These are phyloP conservation scores for Nanorana parkeri DNA, from an alignment of 2,113 vertebrate species.

Conservation along the genomic window DNA sequence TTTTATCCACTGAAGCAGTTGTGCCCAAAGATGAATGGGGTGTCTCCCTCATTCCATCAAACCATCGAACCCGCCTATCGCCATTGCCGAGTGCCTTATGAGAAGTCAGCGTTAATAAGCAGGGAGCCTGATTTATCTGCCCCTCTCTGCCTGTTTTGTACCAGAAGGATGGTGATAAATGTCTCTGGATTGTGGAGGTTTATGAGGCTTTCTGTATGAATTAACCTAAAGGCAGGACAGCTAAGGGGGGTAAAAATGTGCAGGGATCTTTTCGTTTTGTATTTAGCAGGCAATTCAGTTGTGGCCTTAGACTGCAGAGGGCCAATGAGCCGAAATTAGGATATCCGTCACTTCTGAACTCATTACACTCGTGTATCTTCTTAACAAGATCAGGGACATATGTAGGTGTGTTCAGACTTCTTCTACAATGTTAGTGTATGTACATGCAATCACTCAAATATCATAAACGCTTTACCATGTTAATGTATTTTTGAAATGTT, in stretches of 20 bases:
- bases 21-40: conserved; percentile 42
- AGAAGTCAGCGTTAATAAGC: conserved; percentile 20
- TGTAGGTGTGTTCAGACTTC: too few relatives aligned
- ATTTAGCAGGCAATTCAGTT: too few relatives aligned
- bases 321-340: too few relatives aligned
- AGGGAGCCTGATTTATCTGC: conserved; percentile 29
- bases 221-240: conserved; percentile 14
- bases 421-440: too few relatives aligned
- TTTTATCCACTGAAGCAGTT: conserved; percentile 39
- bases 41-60: conserved; percentile 17
- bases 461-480: too few relatives aligned
- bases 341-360: too few relatives aligned
- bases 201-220: conserved; percentile 33
- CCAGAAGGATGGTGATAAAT: conserved; percentile 28
- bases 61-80: conserved; percentile 15
- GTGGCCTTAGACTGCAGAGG: too few relatives aligned
- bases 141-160: not conserved
- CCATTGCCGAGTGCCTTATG: not conserved
- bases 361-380: too few relatives aligned
- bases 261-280: too few relatives aligned
- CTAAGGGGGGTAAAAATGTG: not conserved
- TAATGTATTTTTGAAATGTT: too few relatives aligned
- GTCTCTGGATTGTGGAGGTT: not conserved
- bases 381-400: too few relatives aligned
- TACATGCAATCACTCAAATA: too few relatives aligned